Evolutionary conservation across 2,888 invertebrate genomes (phyloP).

Genomic region (Ophion slaviceki): DNA sequence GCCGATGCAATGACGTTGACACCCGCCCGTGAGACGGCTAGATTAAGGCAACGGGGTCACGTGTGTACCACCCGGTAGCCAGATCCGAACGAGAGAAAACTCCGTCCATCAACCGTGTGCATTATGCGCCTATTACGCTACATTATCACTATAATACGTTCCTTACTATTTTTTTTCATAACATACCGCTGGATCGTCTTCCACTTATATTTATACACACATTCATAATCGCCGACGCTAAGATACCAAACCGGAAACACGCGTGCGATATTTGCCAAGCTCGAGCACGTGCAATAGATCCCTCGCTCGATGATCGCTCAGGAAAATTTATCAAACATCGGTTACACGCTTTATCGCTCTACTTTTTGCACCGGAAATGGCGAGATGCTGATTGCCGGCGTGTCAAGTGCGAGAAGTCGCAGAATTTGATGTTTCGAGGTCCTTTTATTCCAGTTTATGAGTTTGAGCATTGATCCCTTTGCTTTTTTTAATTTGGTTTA

Average conservation of each 20-base stretch:
- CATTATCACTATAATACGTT: conserved; percentile 17
- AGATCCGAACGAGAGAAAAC: conserved; percentile 42
- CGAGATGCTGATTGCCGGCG: too few relatives aligned
- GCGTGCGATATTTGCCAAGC: background rate
- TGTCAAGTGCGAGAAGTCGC: too few relatives aligned
- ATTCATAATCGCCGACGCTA: background rate
- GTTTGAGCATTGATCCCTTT: too few relatives aligned
- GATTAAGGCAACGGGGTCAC: conserved; percentile 82
- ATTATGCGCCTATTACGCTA: conserved; percentile 23
- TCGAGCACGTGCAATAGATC: background rate
- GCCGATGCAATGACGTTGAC: conserved; percentile 39
- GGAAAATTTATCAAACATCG: too few relatives aligned
- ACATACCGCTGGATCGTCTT: background rate
- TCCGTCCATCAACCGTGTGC: conserved; percentile 41
- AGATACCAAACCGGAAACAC: background rate
- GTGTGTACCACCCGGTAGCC: conserved; percentile 67
- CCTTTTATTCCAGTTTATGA: too few relatives aligned
- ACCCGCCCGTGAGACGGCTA: conserved; percentile 68
- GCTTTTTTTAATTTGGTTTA: too few relatives aligned
- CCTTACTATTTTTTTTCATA: background rate
- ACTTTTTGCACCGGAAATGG: too few relatives aligned
- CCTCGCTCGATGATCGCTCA: background rate
- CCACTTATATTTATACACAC: background rate
- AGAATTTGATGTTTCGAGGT: too few relatives aligned
- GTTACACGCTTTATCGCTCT: too few relatives aligned